Base-by-base conservation (phyloP, 1,140 invertebrate species). In the Aphelenchoides besseyi region DNA sequence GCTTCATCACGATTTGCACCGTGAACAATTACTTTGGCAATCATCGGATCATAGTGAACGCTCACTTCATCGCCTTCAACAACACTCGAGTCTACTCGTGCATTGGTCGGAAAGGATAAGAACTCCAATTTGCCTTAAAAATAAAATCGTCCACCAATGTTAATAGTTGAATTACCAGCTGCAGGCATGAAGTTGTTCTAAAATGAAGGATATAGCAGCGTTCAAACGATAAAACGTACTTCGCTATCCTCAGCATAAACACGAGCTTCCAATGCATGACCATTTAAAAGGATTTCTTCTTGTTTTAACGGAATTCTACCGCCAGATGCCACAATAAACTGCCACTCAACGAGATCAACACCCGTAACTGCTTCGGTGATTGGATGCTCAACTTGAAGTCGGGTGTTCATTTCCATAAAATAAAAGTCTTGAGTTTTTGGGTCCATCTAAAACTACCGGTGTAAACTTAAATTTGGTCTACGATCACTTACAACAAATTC, bases 31-130 rank as follows among this genome's bases (percentile, higher is more conserved):
- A 99, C 86, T 87, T 99, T 99, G 0, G 97, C 95, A 79, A 99
- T 98, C 95, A 99, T 98, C 1, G 97, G 97, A 87, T 99, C 97
- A 85, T 99, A 99, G 87, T 96, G 91, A 1, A 98, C 92, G 0
- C 93, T 94, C 0, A 99, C 94, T 84, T 95, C 91, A 87, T 90
- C 89, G 41, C 89, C 87, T 84, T 82, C 64, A 23, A 69, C 71
- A 1, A 83, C 82, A 8, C 81, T 83, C 2, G 82, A 84, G 66
- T 83, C 82, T 9, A 83, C 73, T 26, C 82, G 77, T 33, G 76
- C 72, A 37, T 77, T 63, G 28, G 29, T 16, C 16, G 82, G 82
- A 64, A 83, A 83, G n/a, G 57, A 67, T 8, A 84, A 66, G 66
- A 79, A 74, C 29, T 79, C 77, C 0, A 83, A 69, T 16, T 53